Conservation (phyloP, 2,797 vertebrate genomes). For the Epinephelus awoara region DNA sequence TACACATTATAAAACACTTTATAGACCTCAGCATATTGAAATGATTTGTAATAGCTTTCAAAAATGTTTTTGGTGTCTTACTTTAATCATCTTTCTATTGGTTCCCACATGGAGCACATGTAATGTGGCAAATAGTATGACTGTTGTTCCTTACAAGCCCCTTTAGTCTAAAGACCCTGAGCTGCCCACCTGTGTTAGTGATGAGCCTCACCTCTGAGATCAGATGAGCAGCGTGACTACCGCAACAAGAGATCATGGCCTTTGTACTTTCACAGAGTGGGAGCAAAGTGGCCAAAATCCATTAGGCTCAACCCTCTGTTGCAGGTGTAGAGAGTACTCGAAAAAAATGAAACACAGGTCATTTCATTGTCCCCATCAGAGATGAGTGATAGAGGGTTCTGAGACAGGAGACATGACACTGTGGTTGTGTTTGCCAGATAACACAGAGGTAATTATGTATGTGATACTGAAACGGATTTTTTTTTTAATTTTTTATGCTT, state of each 20-base stretch:
- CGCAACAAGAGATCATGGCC: slow-evolving; percentile 16
- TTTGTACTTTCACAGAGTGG: slow-evolving; percentile 33
- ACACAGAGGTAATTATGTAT: slow-evolving; percentile 51
- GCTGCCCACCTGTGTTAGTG: not conserved
- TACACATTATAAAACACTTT: too few species aligned
- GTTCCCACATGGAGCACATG: not conserved
- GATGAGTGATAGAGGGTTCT: slow-evolving; percentile 16
- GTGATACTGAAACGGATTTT: slow-evolving; percentile 65
- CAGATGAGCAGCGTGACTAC: slow-evolving; percentile 31
- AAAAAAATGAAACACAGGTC: slow-evolving; percentile 23
- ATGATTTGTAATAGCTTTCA: too few species aligned
- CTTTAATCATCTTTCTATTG: too few species aligned
- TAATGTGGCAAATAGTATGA: not conserved
- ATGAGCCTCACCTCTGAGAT: slow-evolving; percentile 10
- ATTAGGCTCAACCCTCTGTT: slow-evolving; percentile 30
- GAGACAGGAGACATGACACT: slow-evolving; percentile 16
- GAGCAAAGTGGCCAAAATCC: slow-evolving; percentile 45
- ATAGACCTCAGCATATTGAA: too few species aligned
- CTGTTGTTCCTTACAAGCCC: slow-evolving; percentile 1
- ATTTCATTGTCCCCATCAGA: slow-evolving; percentile 40
- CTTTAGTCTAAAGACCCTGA: not conserved
- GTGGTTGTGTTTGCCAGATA: slow-evolving; percentile 37
- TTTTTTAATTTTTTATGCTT: slow-evolving; percentile 60
- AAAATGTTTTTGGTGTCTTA: too few species aligned
- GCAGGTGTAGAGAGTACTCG: slow-evolving; percentile 36